phyloP scores from a whole-genome alignment of 1,140 invertebrate genomes.

The Drosophila truncata region DNA sequence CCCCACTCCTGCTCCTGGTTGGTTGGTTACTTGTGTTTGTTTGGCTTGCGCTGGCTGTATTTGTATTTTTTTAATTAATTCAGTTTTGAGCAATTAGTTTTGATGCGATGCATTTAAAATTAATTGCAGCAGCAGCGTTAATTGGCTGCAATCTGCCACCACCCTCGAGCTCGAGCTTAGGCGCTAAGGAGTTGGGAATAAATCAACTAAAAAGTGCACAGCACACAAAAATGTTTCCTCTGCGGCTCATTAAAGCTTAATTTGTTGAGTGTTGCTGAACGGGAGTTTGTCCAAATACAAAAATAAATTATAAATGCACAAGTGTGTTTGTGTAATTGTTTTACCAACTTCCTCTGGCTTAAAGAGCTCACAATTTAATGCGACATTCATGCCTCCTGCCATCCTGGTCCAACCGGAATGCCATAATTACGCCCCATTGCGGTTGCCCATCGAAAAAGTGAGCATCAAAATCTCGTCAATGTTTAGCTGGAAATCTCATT shows the following conservation, averaged over 20 bases:
- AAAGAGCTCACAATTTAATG: conserved; percentile 31
- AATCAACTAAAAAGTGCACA: conserved; percentile 50
- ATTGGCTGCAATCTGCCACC: conserved; percentile 53
- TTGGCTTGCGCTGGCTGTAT: conserved; percentile 24
- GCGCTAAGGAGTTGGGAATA: conserved; percentile 24
- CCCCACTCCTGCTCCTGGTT: background rate
- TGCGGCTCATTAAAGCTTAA: conserved; percentile 49
- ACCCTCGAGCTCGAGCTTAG: background rate
- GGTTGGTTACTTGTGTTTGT: conserved; percentile 24
- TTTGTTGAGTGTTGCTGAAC: conserved; percentile 17
- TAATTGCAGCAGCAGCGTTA: conserved; percentile 57
- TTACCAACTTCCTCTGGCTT: background rate
- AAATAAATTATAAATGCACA: conserved; percentile 37
- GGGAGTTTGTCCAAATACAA: conserved; percentile 5
- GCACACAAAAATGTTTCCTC: conserved; percentile 45
- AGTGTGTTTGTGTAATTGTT: conserved; percentile 19
- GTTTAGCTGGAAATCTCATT: background rate
- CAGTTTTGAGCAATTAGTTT: conserved; percentile 64
- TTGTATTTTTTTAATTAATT: conserved; percentile 59
- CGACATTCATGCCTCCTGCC: background rate
- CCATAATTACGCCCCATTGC: conserved; percentile 20
- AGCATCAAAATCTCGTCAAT: background rate
- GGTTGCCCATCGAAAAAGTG: conserved; percentile 10
- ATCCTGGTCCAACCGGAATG: background rate
- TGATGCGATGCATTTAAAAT: conserved; percentile 64